Conservation (phyloP, 1,140 invertebrate species). For the Aphaenogaster ashmeadi region DNA sequence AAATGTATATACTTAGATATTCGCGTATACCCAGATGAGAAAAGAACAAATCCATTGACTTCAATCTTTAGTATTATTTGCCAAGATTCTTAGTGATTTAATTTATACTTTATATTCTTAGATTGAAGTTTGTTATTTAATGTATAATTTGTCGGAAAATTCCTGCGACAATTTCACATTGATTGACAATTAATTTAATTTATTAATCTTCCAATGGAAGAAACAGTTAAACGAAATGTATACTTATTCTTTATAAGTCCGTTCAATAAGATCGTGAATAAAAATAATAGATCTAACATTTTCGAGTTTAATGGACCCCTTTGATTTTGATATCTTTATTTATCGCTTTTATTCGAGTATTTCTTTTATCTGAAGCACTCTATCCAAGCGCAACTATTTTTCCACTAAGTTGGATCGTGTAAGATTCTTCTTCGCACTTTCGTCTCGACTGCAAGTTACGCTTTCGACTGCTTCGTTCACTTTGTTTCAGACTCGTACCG, state of each 20-base stretch:
- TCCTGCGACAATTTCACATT: neutral
- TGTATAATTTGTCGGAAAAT: neutral
- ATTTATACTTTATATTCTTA: neutral
- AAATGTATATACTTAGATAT: constrained; percentile 15
- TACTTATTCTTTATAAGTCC: neutral
- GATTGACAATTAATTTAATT: neutral
- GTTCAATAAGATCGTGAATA: neutral
- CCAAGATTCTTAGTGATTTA: neutral
- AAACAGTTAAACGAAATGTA: neutral
- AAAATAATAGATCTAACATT: constrained; percentile 5
- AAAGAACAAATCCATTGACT: neutral
- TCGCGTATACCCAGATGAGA: neutral
- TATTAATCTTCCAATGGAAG: neutral
- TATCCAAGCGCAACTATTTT: constrained; percentile 20
- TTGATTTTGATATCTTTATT: neutral
- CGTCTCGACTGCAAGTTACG: constrained; percentile 3
- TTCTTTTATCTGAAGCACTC: neutral
- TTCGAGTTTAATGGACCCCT: neutral
- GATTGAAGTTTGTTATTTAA: neutral
- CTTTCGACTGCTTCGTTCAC: constrained; percentile 28
- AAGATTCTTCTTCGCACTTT: constrained; percentile 41
- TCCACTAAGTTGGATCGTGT: neutral
- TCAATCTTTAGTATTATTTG: neutral
- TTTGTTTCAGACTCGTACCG: constrained; percentile 32
- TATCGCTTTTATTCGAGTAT: neutral